Evolutionary conservation across 2,797 vertebrate species (phyloP).

Genomic region (Acridotheres tristis): DNA sequence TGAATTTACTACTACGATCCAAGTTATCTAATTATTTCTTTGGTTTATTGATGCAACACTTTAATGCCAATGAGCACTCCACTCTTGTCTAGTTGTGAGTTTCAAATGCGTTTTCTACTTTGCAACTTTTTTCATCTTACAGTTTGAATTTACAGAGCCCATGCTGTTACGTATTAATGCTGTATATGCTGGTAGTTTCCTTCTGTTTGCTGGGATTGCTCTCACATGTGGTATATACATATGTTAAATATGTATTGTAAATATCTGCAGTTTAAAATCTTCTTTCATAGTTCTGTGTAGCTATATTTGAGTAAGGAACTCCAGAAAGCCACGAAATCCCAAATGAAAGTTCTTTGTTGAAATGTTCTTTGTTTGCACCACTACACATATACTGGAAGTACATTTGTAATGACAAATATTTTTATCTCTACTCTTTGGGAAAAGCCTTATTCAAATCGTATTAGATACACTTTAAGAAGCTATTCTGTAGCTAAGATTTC

Average conservation of each 20-base stretch:
- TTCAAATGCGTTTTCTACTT: background rate
- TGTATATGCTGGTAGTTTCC: background rate
- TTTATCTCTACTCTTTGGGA: background rate
- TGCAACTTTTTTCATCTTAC: background rate
- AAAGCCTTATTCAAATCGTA: background rate
- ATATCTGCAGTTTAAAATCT: background rate
- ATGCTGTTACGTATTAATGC: accelerated
- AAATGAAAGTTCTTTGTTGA: background rate
- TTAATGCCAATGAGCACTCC: accelerated
- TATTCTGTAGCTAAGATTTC: background rate
- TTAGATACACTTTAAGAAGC: background rate
- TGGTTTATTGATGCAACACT: accelerated
- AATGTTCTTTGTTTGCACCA: background rate
- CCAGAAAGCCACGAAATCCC: background rate
- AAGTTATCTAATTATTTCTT: background rate
- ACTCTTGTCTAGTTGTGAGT: background rate
- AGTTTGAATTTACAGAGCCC: background rate
- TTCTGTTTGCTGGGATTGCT: background rate
- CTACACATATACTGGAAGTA: accelerated
- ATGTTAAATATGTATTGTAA: background rate
- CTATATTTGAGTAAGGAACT: background rate
- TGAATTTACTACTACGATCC: background rate
- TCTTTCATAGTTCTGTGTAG: background rate
- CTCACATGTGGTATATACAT: accelerated
- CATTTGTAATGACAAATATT: background rate